phyloP scores from a whole-genome alignment of 1,140 invertebrate species.

The Thaumatotibia leucotreta region DNA sequence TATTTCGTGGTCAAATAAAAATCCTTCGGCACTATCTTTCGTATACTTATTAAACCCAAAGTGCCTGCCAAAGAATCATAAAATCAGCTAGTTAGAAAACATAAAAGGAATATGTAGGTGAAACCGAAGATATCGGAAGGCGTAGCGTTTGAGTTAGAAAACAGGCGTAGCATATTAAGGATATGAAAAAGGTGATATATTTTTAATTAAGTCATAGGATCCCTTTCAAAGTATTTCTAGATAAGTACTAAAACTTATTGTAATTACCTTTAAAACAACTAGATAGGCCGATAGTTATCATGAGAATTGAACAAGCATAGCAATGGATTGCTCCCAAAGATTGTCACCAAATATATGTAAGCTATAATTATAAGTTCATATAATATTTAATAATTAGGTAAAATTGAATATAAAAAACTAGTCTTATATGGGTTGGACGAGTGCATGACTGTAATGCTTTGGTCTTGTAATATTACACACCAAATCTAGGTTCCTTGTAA shows the following conservation, averaged over 20 bases:
- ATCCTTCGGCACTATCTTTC: conserved; percentile 17
- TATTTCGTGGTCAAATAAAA: neutral
- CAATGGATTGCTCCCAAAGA: neutral
- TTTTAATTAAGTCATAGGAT: conserved; percentile 23
- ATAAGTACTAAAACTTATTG: neutral
- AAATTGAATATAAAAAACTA: neutral
- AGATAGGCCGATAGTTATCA: neutral
- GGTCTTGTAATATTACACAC: neutral
- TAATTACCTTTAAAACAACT: neutral
- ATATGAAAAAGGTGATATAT: conserved; percentile 33
- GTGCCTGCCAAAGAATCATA: conserved; percentile 25
- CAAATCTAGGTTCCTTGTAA: too few relatives aligned
- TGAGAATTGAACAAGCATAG: neutral
- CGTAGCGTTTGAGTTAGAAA: neutral
- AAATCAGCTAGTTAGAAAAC: conserved; percentile 19
- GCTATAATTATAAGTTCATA: neutral
- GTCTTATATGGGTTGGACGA: neutral
- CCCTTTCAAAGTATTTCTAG: neutral
- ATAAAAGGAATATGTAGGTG: neutral
- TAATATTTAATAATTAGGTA: neutral
- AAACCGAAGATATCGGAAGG: neutral
- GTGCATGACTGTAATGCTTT: neutral
- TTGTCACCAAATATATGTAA: neutral
- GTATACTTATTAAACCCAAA: conserved; percentile 17
- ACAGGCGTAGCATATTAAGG: neutral